Evolutionary conservation across 2,888 invertebrate species (phyloP).

Genomic region (Cryptocephalus moraei): DNA sequence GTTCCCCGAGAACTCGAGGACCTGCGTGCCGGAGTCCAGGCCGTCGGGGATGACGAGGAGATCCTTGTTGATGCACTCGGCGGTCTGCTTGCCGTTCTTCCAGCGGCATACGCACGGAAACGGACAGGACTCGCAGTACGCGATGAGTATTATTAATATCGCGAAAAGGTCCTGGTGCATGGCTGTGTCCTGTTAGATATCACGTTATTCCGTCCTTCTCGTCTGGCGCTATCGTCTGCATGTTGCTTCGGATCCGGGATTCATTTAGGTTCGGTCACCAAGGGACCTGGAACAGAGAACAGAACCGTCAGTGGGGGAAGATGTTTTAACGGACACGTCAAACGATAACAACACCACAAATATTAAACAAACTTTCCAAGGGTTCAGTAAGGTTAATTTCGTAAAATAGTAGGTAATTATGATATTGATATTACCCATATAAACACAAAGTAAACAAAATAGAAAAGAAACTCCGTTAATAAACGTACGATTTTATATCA

Average conservation of each 20-base stretch:
- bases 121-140: conserved; percentile 11
- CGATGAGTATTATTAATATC: conserved; percentile 4
- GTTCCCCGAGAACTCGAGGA: conserved; percentile 76
- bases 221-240: too few species aligned
- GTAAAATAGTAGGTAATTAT: too few species aligned
- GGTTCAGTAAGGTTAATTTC: too few species aligned
- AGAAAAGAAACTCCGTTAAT: too few species aligned
- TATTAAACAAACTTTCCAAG: too few species aligned
- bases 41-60: conserved; percentile 68
- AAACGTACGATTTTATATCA: too few species aligned
- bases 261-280: background rate
- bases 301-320: background rate
- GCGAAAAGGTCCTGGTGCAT: conserved; percentile 2
- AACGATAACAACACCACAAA: too few species aligned
- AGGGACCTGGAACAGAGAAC: conserved; percentile 4
- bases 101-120: conserved; percentile 74
- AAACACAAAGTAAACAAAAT: too few species aligned
- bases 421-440: too few species aligned
- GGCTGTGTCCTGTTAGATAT: too few species aligned
- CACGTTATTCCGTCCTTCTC: too few species aligned
- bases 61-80: conserved; percentile 74
- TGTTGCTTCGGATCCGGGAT: background rate
- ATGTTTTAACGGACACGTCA: too few species aligned
- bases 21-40: conserved; percentile 77
- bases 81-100: conserved; percentile 87